Evolutionary conservation across 1,140 invertebrate genomes (phyloP).

Genomic region (Drosophila pandora): DNA sequence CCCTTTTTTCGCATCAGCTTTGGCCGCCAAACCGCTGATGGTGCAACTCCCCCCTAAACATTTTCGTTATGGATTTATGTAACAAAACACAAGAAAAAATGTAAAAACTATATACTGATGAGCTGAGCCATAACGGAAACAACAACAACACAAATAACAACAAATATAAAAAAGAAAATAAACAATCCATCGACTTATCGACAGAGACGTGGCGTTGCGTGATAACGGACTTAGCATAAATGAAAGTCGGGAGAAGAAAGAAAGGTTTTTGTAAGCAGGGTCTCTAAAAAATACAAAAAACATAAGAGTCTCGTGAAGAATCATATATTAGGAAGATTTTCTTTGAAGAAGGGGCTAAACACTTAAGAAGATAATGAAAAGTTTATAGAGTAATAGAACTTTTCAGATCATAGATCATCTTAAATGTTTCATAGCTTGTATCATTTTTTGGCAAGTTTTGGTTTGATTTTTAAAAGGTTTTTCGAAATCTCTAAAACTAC

Average conservation of each 20-base stretch:
- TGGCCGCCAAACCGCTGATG: conserved; percentile 26
- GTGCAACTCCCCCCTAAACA: conserved; percentile 4
- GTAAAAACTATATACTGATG: neutral
- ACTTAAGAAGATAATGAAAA: neutral
- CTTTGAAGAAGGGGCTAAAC: neutral
- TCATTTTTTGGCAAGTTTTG: no score
- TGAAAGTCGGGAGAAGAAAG: conserved; percentile 24
- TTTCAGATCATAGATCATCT: no score
- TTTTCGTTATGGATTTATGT: conserved; percentile 25
- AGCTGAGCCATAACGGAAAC: conserved; percentile 9
- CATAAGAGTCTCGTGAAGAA: neutral
- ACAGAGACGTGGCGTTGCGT: conserved; percentile 25
- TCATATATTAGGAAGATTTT: neutral
- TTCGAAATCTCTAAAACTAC: no score
- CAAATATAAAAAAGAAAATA: conserved; percentile 8
- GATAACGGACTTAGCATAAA: conserved; percentile 42
- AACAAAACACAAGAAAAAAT: conserved; percentile 19
- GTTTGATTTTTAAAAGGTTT: no score
- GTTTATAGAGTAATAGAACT: no score
- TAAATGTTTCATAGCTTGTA: no score
- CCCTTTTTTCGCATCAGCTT: neutral
- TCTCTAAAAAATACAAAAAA: neutral
- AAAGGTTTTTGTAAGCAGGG: neutral
- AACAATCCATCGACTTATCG: conserved; percentile 23
- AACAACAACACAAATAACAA: neutral